These are phyloP conservation scores for Schizaphis graminum DNA, from an alignment of 2,888 invertebrate species.

Conservation along the genomic window DNA sequence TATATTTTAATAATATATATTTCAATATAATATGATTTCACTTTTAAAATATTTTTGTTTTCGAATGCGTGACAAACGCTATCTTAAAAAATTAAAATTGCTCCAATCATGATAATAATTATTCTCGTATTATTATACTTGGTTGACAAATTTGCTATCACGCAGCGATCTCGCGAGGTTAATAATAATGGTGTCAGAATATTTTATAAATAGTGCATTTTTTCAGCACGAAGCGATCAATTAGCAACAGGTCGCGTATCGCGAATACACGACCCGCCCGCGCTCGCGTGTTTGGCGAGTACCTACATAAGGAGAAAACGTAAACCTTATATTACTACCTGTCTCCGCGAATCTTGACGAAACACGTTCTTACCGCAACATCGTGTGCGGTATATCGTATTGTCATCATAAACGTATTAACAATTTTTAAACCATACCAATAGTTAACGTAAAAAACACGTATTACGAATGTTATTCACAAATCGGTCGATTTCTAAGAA, in stretches of 20 bases:
- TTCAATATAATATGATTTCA: background rate
- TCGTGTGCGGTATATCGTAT: background rate
- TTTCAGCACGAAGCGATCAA: background rate
- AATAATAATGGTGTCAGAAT: background rate
- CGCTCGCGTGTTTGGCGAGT: background rate
- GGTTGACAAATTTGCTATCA: background rate
- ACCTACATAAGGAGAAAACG: background rate
- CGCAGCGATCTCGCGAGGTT: background rate
- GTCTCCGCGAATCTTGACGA: background rate
- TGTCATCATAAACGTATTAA: background rate
- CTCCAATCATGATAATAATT: background rate
- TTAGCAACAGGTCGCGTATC: constrained; percentile 14
- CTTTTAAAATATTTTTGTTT: background rate
- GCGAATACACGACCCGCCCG: background rate
- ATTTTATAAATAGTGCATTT: background rate
- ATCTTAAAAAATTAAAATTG: background rate
- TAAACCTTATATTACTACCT: no score
- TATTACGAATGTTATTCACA: background rate
- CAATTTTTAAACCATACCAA: background rate
- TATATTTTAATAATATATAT: background rate
- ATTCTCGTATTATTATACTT: background rate
- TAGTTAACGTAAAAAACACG: background rate
- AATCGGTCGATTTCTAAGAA: background rate
- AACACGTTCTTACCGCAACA: background rate
- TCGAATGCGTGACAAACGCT: background rate